These are phyloP conservation scores for Lydus trimaculatus DNA, from an alignment of 2,888 invertebrate species.

Conservation along the genomic window DNA sequence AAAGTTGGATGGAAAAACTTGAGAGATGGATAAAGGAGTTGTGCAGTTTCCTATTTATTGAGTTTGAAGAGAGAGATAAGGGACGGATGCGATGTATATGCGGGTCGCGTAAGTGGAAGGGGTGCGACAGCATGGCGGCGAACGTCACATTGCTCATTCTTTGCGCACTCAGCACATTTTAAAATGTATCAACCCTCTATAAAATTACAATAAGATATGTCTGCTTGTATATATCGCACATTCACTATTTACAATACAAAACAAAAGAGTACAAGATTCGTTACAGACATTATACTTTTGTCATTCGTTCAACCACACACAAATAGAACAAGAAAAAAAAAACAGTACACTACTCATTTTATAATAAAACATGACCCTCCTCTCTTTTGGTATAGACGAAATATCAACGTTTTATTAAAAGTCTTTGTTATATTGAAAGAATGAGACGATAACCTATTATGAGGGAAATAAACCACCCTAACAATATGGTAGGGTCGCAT, in stretches of 20 bases:
- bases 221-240: conserved; percentile 43
- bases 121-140: conserved; percentile 62
- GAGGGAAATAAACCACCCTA: conserved; percentile 35
- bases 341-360: background rate
- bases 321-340: background rate
- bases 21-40: conserved; percentile 55
- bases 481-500: conserved; percentile 43
- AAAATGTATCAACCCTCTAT: conserved; percentile 62
- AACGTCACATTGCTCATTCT: conserved; percentile 62
- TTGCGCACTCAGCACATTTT: conserved; percentile 62
- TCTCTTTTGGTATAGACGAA: background rate
- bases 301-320: background rate
- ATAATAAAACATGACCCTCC: background rate
- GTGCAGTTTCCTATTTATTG: conserved; percentile 60
- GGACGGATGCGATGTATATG: conserved; percentile 56
- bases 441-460: conserved; percentile 38
- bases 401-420: conserved; percentile 11
- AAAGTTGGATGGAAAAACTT: conserved; percentile 53
- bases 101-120: conserved; percentile 58
- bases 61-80: conserved; percentile 57
- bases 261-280: conserved; percentile 31
- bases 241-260: conserved; percentile 45
- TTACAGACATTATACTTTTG: background rate
- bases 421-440: conserved; percentile 32
- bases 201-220: conserved; percentile 62